A percentile compares a stretch with the other conserved stretches of the same genome.
phyloP scores from a whole-genome alignment of 1,140 invertebrate species.

The Psix sp. region DNA sequence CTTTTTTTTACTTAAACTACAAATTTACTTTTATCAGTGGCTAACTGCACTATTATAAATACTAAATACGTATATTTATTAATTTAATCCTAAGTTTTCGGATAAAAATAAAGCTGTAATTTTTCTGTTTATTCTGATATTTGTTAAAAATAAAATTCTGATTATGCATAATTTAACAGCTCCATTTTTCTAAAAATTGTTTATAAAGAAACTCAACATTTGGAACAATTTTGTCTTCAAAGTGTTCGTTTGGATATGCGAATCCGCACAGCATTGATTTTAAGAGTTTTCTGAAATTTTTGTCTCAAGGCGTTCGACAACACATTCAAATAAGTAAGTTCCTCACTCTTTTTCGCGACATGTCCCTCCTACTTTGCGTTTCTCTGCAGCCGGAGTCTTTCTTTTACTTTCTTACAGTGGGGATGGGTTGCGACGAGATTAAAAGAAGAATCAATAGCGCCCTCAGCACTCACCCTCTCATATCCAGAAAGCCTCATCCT shows the following conservation, averaged over 20 bases:
- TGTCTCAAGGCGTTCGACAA: conserved; percentile 71
- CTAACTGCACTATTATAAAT: too few species aligned
- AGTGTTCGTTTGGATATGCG: conserved; percentile 12
- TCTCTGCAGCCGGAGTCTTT: conserved; percentile 59
- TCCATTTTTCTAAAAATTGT: conserved; percentile 6
- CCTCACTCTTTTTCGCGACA: conserved; percentile 49
- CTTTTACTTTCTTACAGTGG: conserved; percentile 56
- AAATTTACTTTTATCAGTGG: too few species aligned
- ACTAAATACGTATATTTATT: too few species aligned
- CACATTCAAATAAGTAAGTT: conserved; percentile 76
- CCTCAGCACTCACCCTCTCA: conserved; percentile 56
- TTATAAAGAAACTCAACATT: neutral
- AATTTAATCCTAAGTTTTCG: too few species aligned
- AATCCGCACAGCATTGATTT: conserved; percentile 69
- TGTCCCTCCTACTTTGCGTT: conserved; percentile 56
- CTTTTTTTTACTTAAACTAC: too few species aligned
- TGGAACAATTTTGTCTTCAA: conserved; percentile 3
- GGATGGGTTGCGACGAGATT: conserved; percentile 76
- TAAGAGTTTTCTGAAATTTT: conserved; percentile 69
- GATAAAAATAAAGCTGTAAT: too few species aligned
- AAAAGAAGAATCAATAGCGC: conserved; percentile 77
- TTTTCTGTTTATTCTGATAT: too few species aligned
- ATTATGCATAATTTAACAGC: too few species aligned
- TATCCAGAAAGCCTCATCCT: conserved; percentile 53
- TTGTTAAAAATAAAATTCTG: too few species aligned